Conservation (phyloP, 1,140 invertebrate genomes). For the Drosophila parabipectinata region DNA sequence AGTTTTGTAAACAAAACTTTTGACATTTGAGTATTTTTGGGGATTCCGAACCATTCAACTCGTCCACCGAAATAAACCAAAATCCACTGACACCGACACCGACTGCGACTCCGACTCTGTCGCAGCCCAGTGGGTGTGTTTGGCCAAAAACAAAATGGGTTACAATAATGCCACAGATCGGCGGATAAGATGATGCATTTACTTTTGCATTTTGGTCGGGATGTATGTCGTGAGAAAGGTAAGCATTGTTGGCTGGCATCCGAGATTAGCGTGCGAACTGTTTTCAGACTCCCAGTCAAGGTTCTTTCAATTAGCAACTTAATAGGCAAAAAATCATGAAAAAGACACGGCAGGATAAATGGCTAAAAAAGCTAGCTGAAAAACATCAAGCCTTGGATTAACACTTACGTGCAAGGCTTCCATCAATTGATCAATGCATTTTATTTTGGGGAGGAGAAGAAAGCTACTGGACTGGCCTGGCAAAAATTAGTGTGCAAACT, state of each 20-base stretch:
- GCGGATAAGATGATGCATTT: slow-evolving; percentile 60
- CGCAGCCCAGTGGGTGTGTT: slow-evolving; percentile 21
- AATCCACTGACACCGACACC: not conserved
- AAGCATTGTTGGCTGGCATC: slow-evolving; percentile 45
- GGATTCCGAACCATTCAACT: slow-evolving; percentile 20
- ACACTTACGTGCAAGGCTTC: no score
- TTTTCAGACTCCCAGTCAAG: slow-evolving; percentile 23
- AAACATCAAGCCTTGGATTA: no score
- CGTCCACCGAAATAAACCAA: slow-evolving; percentile 11
- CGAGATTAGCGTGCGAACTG: slow-evolving; percentile 59
- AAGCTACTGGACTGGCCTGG: slow-evolving; percentile 23
- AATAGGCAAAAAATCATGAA: slow-evolving; percentile 13
- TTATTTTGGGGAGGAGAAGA: slow-evolving; percentile 30
- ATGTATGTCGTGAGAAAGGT: slow-evolving; percentile 67
- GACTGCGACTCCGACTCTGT: no score
- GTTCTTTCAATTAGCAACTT: slow-evolving; percentile 61
- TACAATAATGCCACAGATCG: slow-evolving; percentile 44
- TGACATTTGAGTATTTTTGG: slow-evolving; percentile 49
- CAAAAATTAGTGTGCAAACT: slow-evolving; percentile 7
- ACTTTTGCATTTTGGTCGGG: slow-evolving; percentile 36
- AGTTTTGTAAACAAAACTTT: slow-evolving; percentile 60
- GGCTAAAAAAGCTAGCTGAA: no score
- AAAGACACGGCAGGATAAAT: no score
- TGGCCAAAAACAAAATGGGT: not conserved
- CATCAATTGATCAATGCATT: no score